Base-by-base conservation (phyloP, 2,888 invertebrate species). In the Xestia rhomboidea region DNA sequence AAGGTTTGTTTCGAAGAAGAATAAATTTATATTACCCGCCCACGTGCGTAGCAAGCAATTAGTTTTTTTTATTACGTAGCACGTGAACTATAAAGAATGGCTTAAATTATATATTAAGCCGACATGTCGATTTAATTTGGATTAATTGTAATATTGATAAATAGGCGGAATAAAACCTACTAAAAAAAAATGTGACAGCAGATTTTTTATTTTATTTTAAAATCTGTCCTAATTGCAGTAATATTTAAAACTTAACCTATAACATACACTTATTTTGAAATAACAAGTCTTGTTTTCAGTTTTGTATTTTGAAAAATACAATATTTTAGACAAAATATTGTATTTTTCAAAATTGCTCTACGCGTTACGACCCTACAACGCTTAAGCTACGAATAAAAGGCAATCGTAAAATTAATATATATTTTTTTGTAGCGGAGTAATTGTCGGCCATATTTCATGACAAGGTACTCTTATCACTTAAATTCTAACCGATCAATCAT, bases 1-100 rank as follows among this genome's bases (percentile, higher is more conserved):
- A 78, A 83, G 81, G 84, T 84, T 85, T 84, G 76, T 82, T 87
- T 81, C 69, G 24, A 75, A 80, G 78, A 81, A 81, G 81, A 86
- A 84, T 87, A 84, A 84, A 87, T 82, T 84, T 82, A 80, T 80
- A 87, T 76, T 84, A 76, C 75, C 76, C 86, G 73, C 87, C 87
- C 83, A 89, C 88, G 85, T 83, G 82, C 74, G 76, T 76, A 77
- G 69, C 44, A 69, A 80, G 79, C 77, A 81, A 89, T 89, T 87
- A 86, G 81, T 79, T 87, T 89, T 57, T 57, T 88, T 89, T 89
- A 81, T 78, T 78, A 69, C 54, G 54, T 57, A 67, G 68, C 73
- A 85, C 85, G 66, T 73, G 79, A 78, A 76, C 68, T 85, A 81
- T 87, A 81, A 79, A 80, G 69, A 62, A 63, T 76, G 34, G 66